Conservation (phyloP, 2,888 invertebrate species). For the Caenorhabditis angaria region DNA sequence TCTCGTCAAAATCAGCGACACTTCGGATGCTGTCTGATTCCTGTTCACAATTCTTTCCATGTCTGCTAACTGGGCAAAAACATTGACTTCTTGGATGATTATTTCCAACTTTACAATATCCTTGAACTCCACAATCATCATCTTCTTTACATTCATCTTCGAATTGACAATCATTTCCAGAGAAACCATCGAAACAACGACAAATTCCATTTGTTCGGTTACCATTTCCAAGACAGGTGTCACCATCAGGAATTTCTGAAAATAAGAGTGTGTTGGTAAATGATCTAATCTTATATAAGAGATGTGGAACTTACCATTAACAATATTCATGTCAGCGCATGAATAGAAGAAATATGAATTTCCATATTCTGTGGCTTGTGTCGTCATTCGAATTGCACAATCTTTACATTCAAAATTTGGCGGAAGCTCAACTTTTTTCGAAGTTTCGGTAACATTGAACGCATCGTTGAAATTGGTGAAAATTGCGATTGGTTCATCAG, state of each 20-base stretch:
- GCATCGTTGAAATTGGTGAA: conserved; percentile 76
- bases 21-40: conserved; percentile 46
- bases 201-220: conserved; percentile 68
- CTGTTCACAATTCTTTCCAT: conserved; percentile 71
- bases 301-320: conserved; percentile 17
- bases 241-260: conserved; percentile 77
- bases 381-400: conserved; percentile 87
- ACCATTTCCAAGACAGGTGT: conserved; percentile 87
- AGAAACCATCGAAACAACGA: conserved; percentile 38
- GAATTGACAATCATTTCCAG: conserved; percentile 25
- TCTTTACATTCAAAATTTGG: conserved; percentile 84
- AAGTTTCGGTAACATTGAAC: conserved; percentile 78
- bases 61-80: conserved; percentile 89
- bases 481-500: conserved; percentile 85
- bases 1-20: conserved; percentile 55
- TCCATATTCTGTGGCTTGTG: conserved; percentile 91
- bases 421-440: conserved; percentile 84
- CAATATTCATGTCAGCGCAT: conserved; percentile 83
- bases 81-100: conserved; percentile 76
- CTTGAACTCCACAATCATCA: conserved; percentile 84
- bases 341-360: conserved; percentile 89
- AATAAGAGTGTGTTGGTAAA: too few species aligned
- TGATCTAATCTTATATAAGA: conserved; percentile 15
- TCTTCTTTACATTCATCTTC: conserved; percentile 85
- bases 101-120: conserved; percentile 81